A percentile compares a stretch with the other conserved stretches of the same genome.
These are phyloP conservation scores for Recurvirostra avosetta DNA, from an alignment of 2,113 vertebrate species.

Conservation along the genomic window DNA sequence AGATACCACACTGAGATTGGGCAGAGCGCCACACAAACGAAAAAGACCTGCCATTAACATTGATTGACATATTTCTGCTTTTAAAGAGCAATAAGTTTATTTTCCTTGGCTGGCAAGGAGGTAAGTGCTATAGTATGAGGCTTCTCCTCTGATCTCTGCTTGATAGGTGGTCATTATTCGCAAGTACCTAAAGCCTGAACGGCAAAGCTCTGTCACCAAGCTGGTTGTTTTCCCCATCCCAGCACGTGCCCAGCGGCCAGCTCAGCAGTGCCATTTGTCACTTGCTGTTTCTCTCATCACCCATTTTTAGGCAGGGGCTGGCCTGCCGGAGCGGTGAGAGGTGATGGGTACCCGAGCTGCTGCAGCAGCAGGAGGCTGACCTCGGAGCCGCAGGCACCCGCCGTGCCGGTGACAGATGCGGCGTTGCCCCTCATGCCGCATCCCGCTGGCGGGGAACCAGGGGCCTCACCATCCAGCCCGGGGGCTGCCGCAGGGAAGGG, in stretches of 20 bases:
- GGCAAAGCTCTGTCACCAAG: not conserved
- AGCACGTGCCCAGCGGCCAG: not conserved
- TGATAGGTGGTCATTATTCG: not conserved
- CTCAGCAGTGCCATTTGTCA: not conserved
- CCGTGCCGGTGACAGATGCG: fast-evolving
- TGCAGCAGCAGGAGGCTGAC: fast-evolving
- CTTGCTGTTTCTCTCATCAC: not conserved
- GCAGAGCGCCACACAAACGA: not conserved
- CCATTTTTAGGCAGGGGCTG: not conserved
- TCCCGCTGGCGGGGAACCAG: not conserved
- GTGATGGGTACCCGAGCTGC: fast-evolving
- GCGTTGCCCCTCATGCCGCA: fast-evolving
- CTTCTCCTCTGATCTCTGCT: not conserved
- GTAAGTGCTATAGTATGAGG: not conserved
- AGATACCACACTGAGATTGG: not conserved
- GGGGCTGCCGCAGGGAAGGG: not conserved
- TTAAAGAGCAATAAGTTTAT: not conserved
- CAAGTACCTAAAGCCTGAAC: not conserved
- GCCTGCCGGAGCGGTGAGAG: fast-evolving
- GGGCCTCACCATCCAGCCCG: not conserved
- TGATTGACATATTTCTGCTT: conserved; percentile 26
- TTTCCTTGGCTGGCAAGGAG: conserved; percentile 11
- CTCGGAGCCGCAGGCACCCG: not conserved
- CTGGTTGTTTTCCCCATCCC: fast-evolving
- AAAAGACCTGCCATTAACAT: not conserved